Percentiles rank a stretch among this genome's conserved stretches.
Conservation (phyloP, 2,797 vertebrate genomes). For the Apodemus agrarius region DNA sequence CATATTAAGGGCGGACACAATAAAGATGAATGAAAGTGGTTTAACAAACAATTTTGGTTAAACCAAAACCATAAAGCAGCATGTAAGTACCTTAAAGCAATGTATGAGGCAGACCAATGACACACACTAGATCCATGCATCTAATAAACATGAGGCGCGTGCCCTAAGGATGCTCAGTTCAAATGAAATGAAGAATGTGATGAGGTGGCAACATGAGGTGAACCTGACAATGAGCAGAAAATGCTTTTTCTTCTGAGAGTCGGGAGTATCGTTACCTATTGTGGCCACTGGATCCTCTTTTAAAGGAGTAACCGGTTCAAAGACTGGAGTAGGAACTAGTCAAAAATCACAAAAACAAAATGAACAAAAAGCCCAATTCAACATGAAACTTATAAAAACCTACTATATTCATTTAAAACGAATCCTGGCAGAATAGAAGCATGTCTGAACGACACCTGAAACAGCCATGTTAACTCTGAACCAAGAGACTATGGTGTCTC, state of each 20-base stretch:
- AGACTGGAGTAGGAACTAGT: slow-evolving; percentile 74
- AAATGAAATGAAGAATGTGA: background rate
- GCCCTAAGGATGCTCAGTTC: background rate
- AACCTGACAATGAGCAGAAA: background rate
- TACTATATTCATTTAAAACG: background rate
- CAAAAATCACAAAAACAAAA: slow-evolving; percentile 49
- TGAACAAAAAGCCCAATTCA: background rate
- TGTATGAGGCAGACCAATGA: background rate
- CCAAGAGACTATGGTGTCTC: background rate
- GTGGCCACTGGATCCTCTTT: slow-evolving; percentile 76
- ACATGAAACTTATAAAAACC: slow-evolving; percentile 31
- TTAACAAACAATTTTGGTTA: slow-evolving; percentile 6
- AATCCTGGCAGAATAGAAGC: background rate
- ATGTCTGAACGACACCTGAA: background rate
- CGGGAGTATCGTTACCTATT: slow-evolving; percentile 78
- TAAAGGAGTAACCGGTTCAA: slow-evolving; percentile 79
- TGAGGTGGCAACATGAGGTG: background rate
- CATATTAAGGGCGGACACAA: background rate
- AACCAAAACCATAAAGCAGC: background rate
- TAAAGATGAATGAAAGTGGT: background rate
- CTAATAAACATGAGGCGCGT: background rate
- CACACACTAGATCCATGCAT: background rate
- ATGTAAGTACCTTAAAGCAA: background rate
- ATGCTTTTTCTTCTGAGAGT: slow-evolving; percentile 6
- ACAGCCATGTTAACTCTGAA: background rate